Evolutionary conservation across 2,888 invertebrate genomes (phyloP).

Genomic region (Cecidostiba fungosa): DNA sequence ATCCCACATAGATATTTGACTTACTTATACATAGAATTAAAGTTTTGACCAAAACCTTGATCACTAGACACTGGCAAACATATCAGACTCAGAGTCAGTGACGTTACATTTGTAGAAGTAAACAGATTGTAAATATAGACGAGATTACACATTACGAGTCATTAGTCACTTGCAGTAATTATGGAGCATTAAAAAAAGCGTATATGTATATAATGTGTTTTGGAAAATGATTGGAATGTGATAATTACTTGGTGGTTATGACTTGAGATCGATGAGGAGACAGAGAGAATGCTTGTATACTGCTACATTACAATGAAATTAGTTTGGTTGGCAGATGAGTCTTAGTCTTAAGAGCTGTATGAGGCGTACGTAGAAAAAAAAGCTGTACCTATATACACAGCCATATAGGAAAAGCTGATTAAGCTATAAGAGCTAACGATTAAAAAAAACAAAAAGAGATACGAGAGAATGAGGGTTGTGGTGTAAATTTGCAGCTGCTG

Average conservation of each 20-base stretch:
- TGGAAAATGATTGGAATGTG: conserved; percentile 35
- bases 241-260: conserved; percentile 40
- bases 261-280: conserved; percentile 21
- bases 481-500: conserved; percentile 78
- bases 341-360: background rate
- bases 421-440: conserved; percentile 16
- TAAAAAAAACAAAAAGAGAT: conserved; percentile 16
- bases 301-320: conserved; percentile 20
- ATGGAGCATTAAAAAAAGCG: conserved; percentile 38
- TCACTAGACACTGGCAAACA: background rate
- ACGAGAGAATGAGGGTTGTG: conserved; percentile 59
- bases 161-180: conserved; percentile 39
- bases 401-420: background rate
- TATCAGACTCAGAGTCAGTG: background rate
- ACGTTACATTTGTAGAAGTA: conserved; percentile 33
- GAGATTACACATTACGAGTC: conserved; percentile 21
- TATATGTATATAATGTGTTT: conserved; percentile 38
- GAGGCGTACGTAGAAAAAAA: conserved; percentile 13
- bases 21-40: conserved; percentile 25
- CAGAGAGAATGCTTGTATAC: conserved; percentile 38
- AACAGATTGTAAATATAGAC: conserved; percentile 40
- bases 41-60: conserved; percentile 1
- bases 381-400: background rate
- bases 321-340: conserved; percentile 42
- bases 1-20: conserved; percentile 31